phyloP scores from a whole-genome alignment of 2,888 invertebrate genomes.

The Amphimallon solstitiale region DNA sequence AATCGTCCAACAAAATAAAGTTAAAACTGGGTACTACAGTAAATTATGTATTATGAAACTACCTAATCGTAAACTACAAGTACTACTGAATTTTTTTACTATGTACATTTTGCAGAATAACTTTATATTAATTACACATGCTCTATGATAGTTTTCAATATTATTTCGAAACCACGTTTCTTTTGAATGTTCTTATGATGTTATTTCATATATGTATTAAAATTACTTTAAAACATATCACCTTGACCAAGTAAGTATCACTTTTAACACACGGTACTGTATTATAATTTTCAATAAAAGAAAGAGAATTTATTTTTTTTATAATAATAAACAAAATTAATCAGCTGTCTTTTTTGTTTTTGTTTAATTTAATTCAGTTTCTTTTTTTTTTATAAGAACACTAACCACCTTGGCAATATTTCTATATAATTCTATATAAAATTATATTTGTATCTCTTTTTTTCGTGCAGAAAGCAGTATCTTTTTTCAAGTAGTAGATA shows the following conservation, averaged over 20 bases:
- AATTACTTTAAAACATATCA: not conserved
- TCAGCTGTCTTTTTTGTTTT: conserved; percentile 41
- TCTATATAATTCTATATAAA: conserved; percentile 32
- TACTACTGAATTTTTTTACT: no score
- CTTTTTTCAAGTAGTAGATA: conserved; percentile 35
- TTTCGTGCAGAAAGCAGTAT: conserved; percentile 36
- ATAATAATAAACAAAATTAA: conserved; percentile 41
- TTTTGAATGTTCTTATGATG: not conserved
- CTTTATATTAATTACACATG: no score
- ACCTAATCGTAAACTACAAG: no score
- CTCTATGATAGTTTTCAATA: no score
- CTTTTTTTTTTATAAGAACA: conserved; percentile 38
- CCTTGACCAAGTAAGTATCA: conserved; percentile 22
- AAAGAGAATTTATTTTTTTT: conserved; percentile 22
- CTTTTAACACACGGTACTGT: conserved; percentile 35
- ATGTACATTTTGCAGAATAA: no score
- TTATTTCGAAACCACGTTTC: not conserved
- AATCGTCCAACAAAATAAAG: no score
- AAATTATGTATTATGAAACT: no score
- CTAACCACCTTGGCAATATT: conserved; percentile 44
- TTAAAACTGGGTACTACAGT: no score
- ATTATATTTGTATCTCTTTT: conserved; percentile 34
- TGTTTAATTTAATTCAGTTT: conserved; percentile 34
- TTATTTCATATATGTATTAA: not conserved
- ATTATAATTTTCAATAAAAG: conserved; percentile 9